A percentile compares a stretch with the other conserved stretches of the same genome.
Evolutionary conservation across 2,888 invertebrate species (phyloP).

Genomic region (Phrixothrix hirtus): DNA sequence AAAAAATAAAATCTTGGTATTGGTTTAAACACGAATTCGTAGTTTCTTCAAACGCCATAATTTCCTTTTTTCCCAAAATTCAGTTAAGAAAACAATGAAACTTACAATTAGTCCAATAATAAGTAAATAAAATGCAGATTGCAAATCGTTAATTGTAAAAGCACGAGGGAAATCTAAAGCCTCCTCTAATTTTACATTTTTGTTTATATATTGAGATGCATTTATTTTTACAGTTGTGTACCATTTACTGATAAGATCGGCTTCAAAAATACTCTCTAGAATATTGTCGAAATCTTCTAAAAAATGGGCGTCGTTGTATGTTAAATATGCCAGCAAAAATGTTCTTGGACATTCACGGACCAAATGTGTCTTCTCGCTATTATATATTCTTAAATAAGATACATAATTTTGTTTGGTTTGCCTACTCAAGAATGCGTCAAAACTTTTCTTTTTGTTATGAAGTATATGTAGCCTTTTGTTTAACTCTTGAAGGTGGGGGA

Average conservation of each 20-base stretch:
- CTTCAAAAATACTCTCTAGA: conserved; percentile 45
- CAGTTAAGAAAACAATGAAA: conserved; percentile 27
- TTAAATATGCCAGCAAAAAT: conserved; percentile 51
- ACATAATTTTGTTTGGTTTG: conserved; percentile 15
- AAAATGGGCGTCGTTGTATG: conserved; percentile 48
- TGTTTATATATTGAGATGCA: conserved; percentile 31
- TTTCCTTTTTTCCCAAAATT: conserved; percentile 10
- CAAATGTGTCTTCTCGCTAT: conserved; percentile 38
- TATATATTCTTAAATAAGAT: conserved; percentile 18
- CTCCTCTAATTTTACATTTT: background rate
- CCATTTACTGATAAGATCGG: conserved; percentile 52
- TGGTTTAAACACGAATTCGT: background rate
- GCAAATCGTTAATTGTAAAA: conserved; percentile 49
- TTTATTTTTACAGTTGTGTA: conserved; percentile 46
- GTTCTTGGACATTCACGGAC: conserved; percentile 54
- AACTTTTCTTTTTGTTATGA: conserved; percentile 41
- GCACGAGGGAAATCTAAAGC: conserved; percentile 45
- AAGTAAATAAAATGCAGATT: conserved; percentile 51
- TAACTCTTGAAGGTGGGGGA: conserved; percentile 45
- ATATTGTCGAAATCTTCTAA: conserved; percentile 44
- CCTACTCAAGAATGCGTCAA: conserved; percentile 34
- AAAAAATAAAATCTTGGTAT: background rate
- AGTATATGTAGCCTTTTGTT: conserved; percentile 46
- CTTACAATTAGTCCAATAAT: conserved; percentile 45
- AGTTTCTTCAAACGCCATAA: background rate